phyloP scores from a whole-genome alignment of 2,888 invertebrate genomes.

The Hetaerina titia region DNA sequence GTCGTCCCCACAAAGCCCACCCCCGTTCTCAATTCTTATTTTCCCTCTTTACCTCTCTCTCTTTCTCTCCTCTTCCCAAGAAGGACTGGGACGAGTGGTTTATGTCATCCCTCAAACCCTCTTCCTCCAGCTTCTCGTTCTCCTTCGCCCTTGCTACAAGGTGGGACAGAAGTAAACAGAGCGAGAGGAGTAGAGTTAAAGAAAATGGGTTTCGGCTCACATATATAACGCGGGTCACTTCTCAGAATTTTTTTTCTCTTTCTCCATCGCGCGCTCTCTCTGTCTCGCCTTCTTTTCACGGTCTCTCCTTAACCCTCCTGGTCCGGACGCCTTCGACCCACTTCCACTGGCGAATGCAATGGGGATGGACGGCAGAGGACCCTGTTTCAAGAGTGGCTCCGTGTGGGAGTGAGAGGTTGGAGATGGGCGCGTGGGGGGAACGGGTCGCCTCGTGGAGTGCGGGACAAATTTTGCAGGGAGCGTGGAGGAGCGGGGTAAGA shows the following conservation, averaged over 20 bases:
- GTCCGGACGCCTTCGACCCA: background rate
- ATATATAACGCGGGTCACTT: background rate
- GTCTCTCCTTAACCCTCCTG: background rate
- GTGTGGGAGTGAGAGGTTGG: background rate
- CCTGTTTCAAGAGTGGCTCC: background rate
- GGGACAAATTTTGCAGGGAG: background rate
- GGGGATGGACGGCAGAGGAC: background rate
- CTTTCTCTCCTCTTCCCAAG: background rate
- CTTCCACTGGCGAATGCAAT: background rate
- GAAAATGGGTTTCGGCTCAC: constrained; percentile 33
- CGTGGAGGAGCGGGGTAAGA: no score
- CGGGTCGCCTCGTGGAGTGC: background rate
- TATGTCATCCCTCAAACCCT: background rate
- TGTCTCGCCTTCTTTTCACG: background rate
- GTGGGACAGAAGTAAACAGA: background rate
- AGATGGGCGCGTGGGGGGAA: background rate
- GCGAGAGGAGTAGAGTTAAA: constrained; percentile 6
- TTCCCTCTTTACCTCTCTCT: background rate
- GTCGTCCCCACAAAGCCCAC: background rate
- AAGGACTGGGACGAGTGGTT: background rate
- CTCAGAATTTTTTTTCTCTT: background rate
- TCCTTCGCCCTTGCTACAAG: background rate
- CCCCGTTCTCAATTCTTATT: background rate
- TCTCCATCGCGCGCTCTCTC: background rate
- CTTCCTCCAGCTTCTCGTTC: background rate